These are phyloP conservation scores for Prietella phreatophila DNA, from an alignment of 2,113 vertebrate species.

Conservation along the genomic window DNA sequence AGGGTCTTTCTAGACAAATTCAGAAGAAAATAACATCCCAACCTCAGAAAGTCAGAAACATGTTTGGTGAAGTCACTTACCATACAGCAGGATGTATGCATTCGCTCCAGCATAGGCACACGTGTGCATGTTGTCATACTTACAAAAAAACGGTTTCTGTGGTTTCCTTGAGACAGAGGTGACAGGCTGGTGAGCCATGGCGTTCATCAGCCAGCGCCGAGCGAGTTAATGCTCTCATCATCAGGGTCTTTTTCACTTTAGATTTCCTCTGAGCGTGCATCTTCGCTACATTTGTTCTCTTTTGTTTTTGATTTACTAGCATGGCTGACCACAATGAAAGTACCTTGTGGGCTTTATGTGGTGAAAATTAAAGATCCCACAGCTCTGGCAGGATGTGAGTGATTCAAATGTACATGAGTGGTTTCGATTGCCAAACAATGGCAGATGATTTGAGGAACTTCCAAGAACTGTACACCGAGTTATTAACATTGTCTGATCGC, in stretches of 20 bases:
- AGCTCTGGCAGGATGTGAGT: conserved; percentile 36
- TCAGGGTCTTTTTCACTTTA: conserved; percentile 27
- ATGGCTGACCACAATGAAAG: conserved; percentile 59
- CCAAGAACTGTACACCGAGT: neutral
- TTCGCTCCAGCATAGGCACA: conserved; percentile 3
- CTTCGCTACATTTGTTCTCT: conserved; percentile 20
- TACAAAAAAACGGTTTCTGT: conserved; percentile 43
- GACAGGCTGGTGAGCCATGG: neutral
- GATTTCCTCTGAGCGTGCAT: neutral
- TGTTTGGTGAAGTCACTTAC: conserved; percentile 42
- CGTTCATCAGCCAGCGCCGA: conserved; percentile 20
- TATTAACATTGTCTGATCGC: neutral
- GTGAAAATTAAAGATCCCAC: conserved; percentile 49
- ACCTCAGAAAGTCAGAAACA: conserved; percentile 41
- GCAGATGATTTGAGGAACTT: conserved; percentile 23
- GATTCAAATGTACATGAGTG: neutral
- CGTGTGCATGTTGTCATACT: conserved; percentile 11
- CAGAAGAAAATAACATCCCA: conserved; percentile 24
- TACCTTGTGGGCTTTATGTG: conserved; percentile 56
- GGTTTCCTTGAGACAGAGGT: conserved; percentile 34
- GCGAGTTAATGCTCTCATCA: conserved; percentile 37
- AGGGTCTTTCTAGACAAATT: conserved; percentile 11
- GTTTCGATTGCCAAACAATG: conserved; percentile 20
- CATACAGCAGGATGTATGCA: conserved; percentile 36
- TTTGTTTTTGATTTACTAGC: conserved; percentile 33